Evolutionary conservation across 2,888 invertebrate genomes (phyloP).

Genomic region (Xestobium rufovillosum): DNA sequence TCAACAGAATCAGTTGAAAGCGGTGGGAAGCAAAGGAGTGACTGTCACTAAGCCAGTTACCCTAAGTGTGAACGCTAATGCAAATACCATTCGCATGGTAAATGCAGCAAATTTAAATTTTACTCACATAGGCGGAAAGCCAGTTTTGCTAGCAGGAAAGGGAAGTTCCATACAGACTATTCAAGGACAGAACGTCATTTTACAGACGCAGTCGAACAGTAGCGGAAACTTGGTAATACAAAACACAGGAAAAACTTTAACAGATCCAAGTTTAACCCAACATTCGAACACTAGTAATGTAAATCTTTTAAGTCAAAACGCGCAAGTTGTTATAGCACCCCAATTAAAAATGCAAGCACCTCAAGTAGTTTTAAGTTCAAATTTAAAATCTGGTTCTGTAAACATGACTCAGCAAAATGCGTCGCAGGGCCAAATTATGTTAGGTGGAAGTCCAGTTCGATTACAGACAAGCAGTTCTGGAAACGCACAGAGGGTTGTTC

Average conservation of each 20-base stretch:
- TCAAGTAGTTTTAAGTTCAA: slow-evolving; percentile 36
- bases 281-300: slow-evolving; percentile 25
- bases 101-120: slow-evolving; percentile 47
- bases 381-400: slow-evolving; percentile 24
- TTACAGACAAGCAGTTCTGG: slow-evolving; percentile 34
- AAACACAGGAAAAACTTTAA: slow-evolving; percentile 26
- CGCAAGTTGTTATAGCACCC: slow-evolving; percentile 33
- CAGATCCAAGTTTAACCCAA: slow-evolving; percentile 16
- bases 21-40: slow-evolving; percentile 26
- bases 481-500: slow-evolving; percentile 43
- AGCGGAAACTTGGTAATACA: slow-evolving; percentile 31
- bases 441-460: slow-evolving; percentile 37
- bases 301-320: slow-evolving; percentile 36
- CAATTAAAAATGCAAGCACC: slow-evolving; percentile 37
- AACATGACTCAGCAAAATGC: slow-evolving; percentile 19
- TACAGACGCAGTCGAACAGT: slow-evolving; percentile 35
- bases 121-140: slow-evolving; percentile 51
- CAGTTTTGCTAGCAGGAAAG: slow-evolving; percentile 47
- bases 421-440: slow-evolving; percentile 36
- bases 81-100: slow-evolving; percentile 45
- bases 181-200: slow-evolving; percentile 43
- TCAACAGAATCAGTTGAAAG: slow-evolving; percentile 32
- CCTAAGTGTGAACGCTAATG: slow-evolving; percentile 29
- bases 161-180: slow-evolving; percentile 38
- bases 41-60: slow-evolving; percentile 31